These are phyloP conservation scores for Drosophila takahashii DNA, from an alignment of 1,140 invertebrate species.

Conservation along the genomic window DNA sequence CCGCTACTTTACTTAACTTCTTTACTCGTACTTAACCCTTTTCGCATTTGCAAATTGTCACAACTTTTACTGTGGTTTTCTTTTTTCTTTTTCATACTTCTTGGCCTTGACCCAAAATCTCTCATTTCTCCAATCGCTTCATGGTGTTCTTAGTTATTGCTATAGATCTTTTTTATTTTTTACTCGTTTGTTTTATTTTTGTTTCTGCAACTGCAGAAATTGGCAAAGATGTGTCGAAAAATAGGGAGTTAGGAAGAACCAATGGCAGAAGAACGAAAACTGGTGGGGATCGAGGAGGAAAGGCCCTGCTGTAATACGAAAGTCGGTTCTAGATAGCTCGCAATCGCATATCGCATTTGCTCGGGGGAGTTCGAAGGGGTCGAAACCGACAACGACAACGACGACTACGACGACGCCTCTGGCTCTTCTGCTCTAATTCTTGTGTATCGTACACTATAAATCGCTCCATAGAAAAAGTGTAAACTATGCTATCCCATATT, in stretches of 20 bases:
- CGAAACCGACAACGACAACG: slow-evolving; percentile 42
- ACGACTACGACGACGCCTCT: slow-evolving; percentile 30
- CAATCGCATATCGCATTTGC: background rate
- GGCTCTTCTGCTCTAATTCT: slow-evolving; percentile 35
- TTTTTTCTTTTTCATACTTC: slow-evolving; percentile 4
- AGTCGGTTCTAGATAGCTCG: slow-evolving; percentile 60
- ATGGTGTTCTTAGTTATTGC: slow-evolving; percentile 57
- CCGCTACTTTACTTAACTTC: slow-evolving; percentile 56
- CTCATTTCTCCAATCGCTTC: slow-evolving; percentile 27
- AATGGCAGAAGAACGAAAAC: slow-evolving; percentile 48
- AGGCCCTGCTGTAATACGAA: slow-evolving; percentile 47
- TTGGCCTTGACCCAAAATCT: slow-evolving; percentile 30
- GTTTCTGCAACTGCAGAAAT: slow-evolving; percentile 69
- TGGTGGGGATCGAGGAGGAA: slow-evolving; percentile 39
- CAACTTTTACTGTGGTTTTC: slow-evolving; percentile 36
- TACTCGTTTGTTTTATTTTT: slow-evolving; percentile 18
- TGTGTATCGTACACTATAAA: slow-evolving; percentile 74
- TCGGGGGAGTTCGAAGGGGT: slow-evolving; percentile 36
- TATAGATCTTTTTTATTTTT: slow-evolving; percentile 42
- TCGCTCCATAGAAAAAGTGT: slow-evolving; percentile 83
- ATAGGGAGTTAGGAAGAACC: slow-evolving; percentile 59
- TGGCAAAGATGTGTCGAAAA: slow-evolving; percentile 61
- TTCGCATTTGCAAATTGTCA: slow-evolving; percentile 48
- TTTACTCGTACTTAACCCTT: slow-evolving; percentile 33
- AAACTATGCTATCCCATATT: slow-evolving; percentile 81